A percentile compares a stretch with the other conserved stretches of the same genome.
phyloP scores from a whole-genome alignment of 1,140 invertebrate genomes.

The Periplaneta americana region DNA sequence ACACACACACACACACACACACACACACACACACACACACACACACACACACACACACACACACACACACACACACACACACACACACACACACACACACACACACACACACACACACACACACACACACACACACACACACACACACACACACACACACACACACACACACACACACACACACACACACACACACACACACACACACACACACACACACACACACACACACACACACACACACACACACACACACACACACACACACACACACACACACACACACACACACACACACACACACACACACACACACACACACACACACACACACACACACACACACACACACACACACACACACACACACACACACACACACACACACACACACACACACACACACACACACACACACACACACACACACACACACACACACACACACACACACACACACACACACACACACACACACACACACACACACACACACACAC shows the following conservation, averaged over 20 bases:
- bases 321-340: conserved; percentile 11
- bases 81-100: conserved; percentile 30
- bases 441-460: conserved; percentile 11
- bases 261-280: conserved; percentile 11
- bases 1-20: conserved; percentile 19
- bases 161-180: conserved; percentile 21
- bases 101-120: conserved; percentile 20
- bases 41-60: conserved; percentile 19
- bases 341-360: conserved; percentile 11
- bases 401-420: conserved; percentile 11
- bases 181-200: conserved; percentile 21
- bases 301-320: conserved; percentile 11
- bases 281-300: conserved; percentile 11
- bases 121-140: conserved; percentile 20
- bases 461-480: too few relatives aligned
- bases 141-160: conserved; percentile 21
- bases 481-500: too few relatives aligned
- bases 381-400: conserved; percentile 11
- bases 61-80: conserved; percentile 19
- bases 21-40: conserved; percentile 19
- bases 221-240: conserved; percentile 21
- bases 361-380: conserved; percentile 11
- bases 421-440: conserved; percentile 11
- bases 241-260: conserved; percentile 18
- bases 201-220: conserved; percentile 21